Percentiles rank a stretch among this genome's conserved stretches.
Evolutionary conservation across 1,140 invertebrate genomes (phyloP).

Genomic region (Bombus superbus): DNA sequence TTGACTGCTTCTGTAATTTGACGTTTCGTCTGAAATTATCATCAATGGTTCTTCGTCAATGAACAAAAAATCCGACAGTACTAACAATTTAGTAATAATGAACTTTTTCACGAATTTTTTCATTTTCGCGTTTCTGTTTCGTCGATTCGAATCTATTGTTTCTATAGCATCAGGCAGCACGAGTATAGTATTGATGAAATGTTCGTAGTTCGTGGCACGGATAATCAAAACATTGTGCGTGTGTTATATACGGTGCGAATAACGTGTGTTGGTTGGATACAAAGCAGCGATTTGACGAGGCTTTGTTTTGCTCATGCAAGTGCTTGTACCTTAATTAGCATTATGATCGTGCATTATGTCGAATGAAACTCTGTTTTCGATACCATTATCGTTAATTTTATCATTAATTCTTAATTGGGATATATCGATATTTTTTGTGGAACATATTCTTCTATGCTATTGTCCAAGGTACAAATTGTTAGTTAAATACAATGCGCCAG

Average conservation of each 20-base stretch:
- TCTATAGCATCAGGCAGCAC: neutral
- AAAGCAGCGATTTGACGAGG: slow-evolving; percentile 10
- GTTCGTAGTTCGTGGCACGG: neutral
- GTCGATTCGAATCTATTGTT: neutral
- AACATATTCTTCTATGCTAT: neutral
- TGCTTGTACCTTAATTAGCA: neutral
- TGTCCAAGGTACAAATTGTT: neutral
- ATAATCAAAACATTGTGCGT: neutral
- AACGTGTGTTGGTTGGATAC: neutral
- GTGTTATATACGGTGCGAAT: neutral
- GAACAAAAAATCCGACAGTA: too few species aligned
- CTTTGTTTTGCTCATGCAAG: neutral
- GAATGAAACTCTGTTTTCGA: neutral
- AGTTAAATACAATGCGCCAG: too few species aligned
- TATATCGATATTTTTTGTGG: neutral
- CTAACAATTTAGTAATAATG: too few species aligned
- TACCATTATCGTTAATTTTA: neutral
- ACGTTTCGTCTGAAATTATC: too few species aligned
- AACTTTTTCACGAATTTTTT: neutral
- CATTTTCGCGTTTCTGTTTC: slow-evolving; percentile 18
- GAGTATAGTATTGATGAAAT: neutral
- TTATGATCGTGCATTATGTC: neutral
- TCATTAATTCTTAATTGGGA: neutral
- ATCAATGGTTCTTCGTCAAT: too few species aligned
- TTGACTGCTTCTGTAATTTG: neutral